A percentile compares a stretch with the other conserved stretches of the same genome.
Conservation (phyloP, 1,140 invertebrate species). For the Euschistus heros region DNA sequence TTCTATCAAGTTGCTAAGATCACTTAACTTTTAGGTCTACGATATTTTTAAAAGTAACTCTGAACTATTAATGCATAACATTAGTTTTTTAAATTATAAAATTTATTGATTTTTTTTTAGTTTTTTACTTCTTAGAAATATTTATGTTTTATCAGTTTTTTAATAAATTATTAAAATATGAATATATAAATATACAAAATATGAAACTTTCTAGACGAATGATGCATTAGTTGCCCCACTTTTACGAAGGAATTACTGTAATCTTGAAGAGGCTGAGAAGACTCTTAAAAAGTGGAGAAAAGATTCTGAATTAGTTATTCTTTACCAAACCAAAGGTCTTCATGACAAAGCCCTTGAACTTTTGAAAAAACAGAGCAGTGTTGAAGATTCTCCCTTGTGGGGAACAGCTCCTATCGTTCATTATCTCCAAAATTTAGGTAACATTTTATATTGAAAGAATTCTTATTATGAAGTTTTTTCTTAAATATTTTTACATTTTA, state of each 20-base stretch:
- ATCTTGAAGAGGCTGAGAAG: conserved; percentile 85
- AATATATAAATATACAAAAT: no score
- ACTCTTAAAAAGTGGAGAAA: conserved; percentile 79
- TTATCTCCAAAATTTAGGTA: conserved; percentile 85
- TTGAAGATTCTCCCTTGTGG: conserved; percentile 62
- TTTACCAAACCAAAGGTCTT: conserved; percentile 80
- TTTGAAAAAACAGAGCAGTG: conserved; percentile 66
- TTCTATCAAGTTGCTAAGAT: no score
- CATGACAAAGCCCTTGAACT: conserved; percentile 86
- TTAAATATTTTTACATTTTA: no score
- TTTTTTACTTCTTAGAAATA: no score
- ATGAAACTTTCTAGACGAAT: conserved; percentile 57
- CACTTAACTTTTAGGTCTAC: no score
- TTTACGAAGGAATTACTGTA: conserved; percentile 87
- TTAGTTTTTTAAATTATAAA: no score
- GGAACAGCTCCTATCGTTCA: conserved; percentile 74
- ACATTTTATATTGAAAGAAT: no score
- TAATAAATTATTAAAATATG: not conserved
- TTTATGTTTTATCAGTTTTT: not conserved
- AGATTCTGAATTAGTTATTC: conserved; percentile 84
- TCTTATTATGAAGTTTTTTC: no score
- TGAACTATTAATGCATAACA: no score
- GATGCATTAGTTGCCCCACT: conserved; percentile 85
- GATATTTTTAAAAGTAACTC: no score
- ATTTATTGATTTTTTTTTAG: no score